Conservation (phyloP, 2,113 vertebrate species). For the Chlorodrepanis virens region DNA sequence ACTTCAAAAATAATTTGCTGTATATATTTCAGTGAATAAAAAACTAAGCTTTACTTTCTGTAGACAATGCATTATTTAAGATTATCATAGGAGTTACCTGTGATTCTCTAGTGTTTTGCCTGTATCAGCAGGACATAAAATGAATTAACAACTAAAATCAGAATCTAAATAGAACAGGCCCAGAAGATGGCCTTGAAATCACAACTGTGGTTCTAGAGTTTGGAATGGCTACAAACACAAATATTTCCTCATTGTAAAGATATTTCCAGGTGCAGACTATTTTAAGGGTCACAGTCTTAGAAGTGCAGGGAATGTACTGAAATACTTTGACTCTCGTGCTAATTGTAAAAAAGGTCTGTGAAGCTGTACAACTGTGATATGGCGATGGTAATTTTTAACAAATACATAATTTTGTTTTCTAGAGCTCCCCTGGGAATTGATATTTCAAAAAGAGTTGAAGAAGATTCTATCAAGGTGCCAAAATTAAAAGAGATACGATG, state of each 20-base stretch:
- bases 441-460: conserved; percentile 84
- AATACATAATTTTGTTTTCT: background rate
- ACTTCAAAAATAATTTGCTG: background rate
- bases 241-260: background rate
- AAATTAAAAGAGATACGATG: conserved; percentile 69
- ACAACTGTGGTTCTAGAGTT: background rate
- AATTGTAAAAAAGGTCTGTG: background rate
- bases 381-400: background rate
- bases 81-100: background rate
- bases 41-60: background rate
- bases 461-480: conserved; percentile 83
- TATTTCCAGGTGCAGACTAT: background rate
- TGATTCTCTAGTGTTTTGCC: background rate
- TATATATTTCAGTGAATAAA: background rate
- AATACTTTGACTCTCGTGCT: background rate
- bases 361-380: background rate
- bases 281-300: background rate
- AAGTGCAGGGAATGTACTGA: background rate
- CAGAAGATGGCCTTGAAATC: background rate
- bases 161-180: background rate
- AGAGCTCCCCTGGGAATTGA: conserved; percentile 88
- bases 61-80: background rate
- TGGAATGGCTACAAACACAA: background rate
- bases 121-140: background rate
- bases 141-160: background rate